Conservation (phyloP, 2,797 vertebrate species). For the Neosilurus mollespiculum region DNA sequence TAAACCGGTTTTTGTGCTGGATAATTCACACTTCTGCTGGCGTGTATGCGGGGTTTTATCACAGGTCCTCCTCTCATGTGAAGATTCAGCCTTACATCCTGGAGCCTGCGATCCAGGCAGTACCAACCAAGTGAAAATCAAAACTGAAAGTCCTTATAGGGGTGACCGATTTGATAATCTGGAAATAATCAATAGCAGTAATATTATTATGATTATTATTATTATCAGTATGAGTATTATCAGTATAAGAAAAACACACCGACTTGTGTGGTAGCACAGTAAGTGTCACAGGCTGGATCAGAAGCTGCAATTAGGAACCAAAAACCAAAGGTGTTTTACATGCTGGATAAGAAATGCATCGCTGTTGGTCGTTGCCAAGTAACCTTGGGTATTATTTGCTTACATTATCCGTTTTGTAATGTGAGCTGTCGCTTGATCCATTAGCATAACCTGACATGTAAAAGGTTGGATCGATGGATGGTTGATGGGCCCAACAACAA, state of each 20-base stretch:
- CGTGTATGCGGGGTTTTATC: not conserved
- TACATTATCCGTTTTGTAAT: not conserved
- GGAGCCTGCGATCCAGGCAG: not conserved
- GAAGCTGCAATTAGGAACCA: not conserved
- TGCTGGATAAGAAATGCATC: not conserved
- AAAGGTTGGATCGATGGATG: not conserved
- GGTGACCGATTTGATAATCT: not conserved
- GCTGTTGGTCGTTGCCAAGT: fast-evolving
- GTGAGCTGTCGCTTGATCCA: not conserved
- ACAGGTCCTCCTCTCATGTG: not conserved
- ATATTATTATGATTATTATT: too few relatives aligned
- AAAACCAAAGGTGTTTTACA: not conserved
- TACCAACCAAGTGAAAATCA: not conserved
- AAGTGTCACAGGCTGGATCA: not conserved
- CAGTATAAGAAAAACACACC: too few relatives aligned
- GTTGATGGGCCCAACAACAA: too few relatives aligned
- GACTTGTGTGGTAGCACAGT: not conserved
- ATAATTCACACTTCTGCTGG: not conserved
- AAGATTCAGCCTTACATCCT: not conserved
- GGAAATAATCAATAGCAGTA: not conserved
- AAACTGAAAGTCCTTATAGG: not conserved
- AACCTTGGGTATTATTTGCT: not conserved
- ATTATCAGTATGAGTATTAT: too few relatives aligned
- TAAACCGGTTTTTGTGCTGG: not conserved
- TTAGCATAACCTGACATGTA: not conserved